Base-by-base conservation (phyloP, 2,888 invertebrate genomes). In the Cosmorhoe ocellata region DNA sequence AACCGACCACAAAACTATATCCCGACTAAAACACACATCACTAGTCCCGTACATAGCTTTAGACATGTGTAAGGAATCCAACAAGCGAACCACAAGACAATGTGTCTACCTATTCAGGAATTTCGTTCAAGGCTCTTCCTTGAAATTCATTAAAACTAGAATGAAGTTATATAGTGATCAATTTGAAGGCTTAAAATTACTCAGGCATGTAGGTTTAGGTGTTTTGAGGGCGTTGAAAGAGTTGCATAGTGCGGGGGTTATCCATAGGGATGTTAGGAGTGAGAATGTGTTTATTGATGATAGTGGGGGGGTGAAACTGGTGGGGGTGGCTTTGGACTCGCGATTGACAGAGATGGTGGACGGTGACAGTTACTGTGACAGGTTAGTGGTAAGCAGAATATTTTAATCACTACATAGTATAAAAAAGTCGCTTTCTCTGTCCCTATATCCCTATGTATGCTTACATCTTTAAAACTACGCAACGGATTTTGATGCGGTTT, bases 261-360 rank as follows among this genome's bases (percentile, higher is more conserved):
- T 96, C 10, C 97, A 98, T 76, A 94, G 94, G 68, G 94, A 96
- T 79, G 83, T 98, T n/a, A 86, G 94, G 52, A 93, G 93, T 64
- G 93, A 93, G 12, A 94, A 93, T 59, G 92, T 96, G 45, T 95
- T 93, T 71, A 85, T 97, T 74, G 95, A 95, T 65, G 91, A 92
- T 39, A 80, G 80, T 46, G 95, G 95, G 34, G 85, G 71, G 10
- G 89, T 90, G 1, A 82, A 92, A 71, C 64, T 96, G 47, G 91
- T 93, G 2, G 95, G 95, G 63, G 95, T 93, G 64, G 93, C 94
- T 56, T 81, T 96, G 52, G 94, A 95, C 68, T 92, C 93, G 64
- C 89, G 94, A 76, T 67, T 95, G 27, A 84, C 89, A 7, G 94
- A 95, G 62, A 84, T 93, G 61, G 53, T 76, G n/a, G 83, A 84